Evolutionary conservation across 2,113 vertebrate genomes (phyloP).

Genomic region (Ancistrus triradiatus): DNA sequence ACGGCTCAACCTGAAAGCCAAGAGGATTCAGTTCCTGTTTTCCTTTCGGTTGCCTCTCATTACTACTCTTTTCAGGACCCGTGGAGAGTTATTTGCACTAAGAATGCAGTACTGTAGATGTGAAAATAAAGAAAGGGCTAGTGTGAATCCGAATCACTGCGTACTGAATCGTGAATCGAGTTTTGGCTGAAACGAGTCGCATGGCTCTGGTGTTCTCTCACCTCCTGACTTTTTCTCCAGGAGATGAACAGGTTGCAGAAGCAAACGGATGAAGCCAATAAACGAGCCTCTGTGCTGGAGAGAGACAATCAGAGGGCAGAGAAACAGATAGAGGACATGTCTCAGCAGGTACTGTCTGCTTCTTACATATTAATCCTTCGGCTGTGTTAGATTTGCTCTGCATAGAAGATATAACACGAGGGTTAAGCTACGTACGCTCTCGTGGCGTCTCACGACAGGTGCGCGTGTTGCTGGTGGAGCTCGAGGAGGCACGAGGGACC

Average conservation of each 20-base stretch:
- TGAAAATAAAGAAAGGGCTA: no score
- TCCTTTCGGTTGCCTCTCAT: no score
- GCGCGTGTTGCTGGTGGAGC: constrained; percentile 82
- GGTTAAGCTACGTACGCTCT: not conserved
- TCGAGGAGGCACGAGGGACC: constrained; percentile 87
- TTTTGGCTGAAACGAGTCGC: no score
- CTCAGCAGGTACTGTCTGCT: constrained; percentile 71
- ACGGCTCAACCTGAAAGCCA: no score
- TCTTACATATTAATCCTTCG: not conserved
- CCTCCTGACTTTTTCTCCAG: constrained; percentile 57
- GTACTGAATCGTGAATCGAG: no score
- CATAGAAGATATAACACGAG: no score
- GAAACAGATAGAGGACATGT: constrained; percentile 84
- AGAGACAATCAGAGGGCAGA: constrained; percentile 81
- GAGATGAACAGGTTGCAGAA: constrained; percentile 88
- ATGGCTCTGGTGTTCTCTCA: not conserved
- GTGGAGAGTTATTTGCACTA: no score
- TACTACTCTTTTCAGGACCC: no score
- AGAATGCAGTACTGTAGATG: no score
- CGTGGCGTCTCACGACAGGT: constrained; percentile 65
- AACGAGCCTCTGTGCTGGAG: constrained; percentile 73
- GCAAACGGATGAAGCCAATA: constrained; percentile 82
- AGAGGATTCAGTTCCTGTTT: no score
- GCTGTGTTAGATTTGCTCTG: no score
- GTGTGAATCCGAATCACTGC: no score